Percentiles rank a stretch among this genome's conserved stretches.
These are phyloP conservation scores for Tragelaphus eurycerus DNA, from an alignment of 2,797 vertebrate species.

Conservation along the genomic window DNA sequence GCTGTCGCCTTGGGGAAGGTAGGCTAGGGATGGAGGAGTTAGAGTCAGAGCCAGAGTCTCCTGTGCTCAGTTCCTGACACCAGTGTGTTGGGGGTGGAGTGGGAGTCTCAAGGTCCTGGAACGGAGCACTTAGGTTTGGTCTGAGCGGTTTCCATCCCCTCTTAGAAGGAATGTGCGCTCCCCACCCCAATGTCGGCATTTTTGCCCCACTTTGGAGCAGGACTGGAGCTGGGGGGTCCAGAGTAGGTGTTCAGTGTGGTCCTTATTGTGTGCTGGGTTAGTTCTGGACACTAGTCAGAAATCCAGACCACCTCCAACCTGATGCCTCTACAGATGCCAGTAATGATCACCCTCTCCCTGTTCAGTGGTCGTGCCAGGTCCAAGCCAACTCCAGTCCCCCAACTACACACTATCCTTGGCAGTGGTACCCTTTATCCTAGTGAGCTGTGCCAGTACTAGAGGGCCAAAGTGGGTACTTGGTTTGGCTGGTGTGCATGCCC, in stretches of 20 bases:
- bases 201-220: background rate
- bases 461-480: background rate
- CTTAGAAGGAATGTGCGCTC: background rate
- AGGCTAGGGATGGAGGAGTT: background rate
- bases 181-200: accelerated
- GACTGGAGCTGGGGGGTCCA: background rate
- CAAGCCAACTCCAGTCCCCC: background rate
- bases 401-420: background rate
- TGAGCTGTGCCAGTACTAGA: background rate
- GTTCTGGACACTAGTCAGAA: background rate
- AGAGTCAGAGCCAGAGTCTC: background rate
- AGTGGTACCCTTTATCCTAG: background rate
- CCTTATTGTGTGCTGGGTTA: background rate
- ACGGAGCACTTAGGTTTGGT: background rate
- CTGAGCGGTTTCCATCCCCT: background rate
- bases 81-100: background rate
- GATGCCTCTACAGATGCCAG: background rate
- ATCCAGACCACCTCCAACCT: background rate
- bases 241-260: background rate
- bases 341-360: background rate
- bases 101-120: background rate
- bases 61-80: background rate
- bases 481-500: background rate
- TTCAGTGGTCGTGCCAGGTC: background rate
- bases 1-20: background rate